Conservation (phyloP, 2,888 invertebrate genomes). For the Drosophila meridionalis region DNA sequence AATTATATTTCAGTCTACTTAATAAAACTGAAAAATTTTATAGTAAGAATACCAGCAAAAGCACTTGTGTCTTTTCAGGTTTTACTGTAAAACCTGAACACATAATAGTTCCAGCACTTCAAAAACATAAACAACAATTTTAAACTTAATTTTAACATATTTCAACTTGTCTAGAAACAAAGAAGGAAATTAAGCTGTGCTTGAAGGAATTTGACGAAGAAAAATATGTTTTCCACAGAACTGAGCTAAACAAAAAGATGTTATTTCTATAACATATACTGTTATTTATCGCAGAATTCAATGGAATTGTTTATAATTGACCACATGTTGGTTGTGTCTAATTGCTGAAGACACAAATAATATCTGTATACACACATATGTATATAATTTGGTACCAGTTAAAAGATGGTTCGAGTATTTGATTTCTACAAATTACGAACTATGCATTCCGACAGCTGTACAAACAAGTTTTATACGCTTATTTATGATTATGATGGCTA, state of each 20-base stretch:
- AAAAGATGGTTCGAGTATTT: constrained; percentile 33
- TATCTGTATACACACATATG: neutral
- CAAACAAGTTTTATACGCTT: constrained; percentile 46
- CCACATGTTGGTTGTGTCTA: constrained; percentile 26
- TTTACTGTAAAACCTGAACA: neutral
- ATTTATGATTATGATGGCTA: constrained; percentile 7
- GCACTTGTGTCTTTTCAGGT: neutral
- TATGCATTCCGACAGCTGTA: constrained; percentile 36
- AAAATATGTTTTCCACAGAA: constrained; percentile 9
- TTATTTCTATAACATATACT: neutral
- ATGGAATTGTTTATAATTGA: constrained; percentile 11
- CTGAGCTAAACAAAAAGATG: neutral
- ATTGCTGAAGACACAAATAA: constrained; percentile 20
- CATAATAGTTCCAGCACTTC: neutral
- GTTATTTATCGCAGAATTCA: constrained; percentile 11
- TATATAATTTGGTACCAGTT: constrained; percentile 28
- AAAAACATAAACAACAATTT: neutral
- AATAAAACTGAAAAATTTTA: neutral
- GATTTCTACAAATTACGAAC: constrained; percentile 18
- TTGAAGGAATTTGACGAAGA: neutral
- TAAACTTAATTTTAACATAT: neutral
- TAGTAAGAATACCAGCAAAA: neutral
- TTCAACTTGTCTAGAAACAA: neutral
- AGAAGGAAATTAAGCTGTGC: neutral
- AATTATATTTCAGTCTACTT: neutral